Evolutionary conservation across 1,140 invertebrate species (phyloP), one percentile per base, ranked within the genome.

Genomic region (Sarcophaga bullata): DNA sequence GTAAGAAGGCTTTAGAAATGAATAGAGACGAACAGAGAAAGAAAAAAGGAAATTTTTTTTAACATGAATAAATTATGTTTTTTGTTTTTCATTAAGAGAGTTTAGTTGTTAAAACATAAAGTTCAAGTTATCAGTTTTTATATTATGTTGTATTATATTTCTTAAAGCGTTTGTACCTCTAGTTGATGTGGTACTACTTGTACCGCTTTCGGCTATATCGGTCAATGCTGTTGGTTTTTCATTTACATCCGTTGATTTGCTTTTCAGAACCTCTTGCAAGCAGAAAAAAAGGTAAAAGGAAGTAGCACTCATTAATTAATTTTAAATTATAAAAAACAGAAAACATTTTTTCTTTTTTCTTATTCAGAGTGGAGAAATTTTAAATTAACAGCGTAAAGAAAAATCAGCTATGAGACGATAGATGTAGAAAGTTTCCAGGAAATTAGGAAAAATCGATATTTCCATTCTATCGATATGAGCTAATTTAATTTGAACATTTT

Each of bases 121-220:
- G 25, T 37, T 37, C 25, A 37, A 37, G 25, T 37, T 37, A 37
- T 37, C 4, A 37, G 25, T 37, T 37, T 37, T 37, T 62, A n/a
- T 62, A 15, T 62, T 52, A 13, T 52, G 50, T 13, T 62, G 15
- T 62, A 6, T 62, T 17, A 6, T 62, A 62, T 17, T 19, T 8
- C 8, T 19, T 68, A 10, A n/a, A 25, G 17, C 19, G 17, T 68
- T n/a, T 25, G 81, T 81, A 37, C 17, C 52, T 62, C 48, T 80
- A 50, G 58, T 80, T 81, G 47, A 52, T 72, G 83, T 37, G 17
- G 62, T 52, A 49, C 76, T 48, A 25, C 62, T 68, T 68, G 62
- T 68, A 54, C 80, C 80, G 81, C 86, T 86, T 84, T 88, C 87
- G 73, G 86, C 86, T 46, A 88, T 88, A 73, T 88, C 87, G 68